Base-by-base conservation (phyloP, 2,797 vertebrate species). In the Tenualosa ilisha region DNA sequence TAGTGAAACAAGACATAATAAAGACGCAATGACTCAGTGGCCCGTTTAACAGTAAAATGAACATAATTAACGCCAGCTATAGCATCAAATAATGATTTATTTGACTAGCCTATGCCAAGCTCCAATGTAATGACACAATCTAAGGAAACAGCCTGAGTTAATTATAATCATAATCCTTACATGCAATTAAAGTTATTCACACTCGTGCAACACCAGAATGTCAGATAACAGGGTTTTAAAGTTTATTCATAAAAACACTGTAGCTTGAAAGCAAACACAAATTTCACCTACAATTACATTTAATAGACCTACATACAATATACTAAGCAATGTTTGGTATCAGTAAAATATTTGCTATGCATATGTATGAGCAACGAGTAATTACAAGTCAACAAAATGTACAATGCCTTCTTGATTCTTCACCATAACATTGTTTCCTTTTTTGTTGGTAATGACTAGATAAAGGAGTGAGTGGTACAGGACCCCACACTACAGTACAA, bases 381-480 rank as follows among this genome's bases (percentile, higher is more conserved):
- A 83, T 85, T 65, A 84, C 81, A 86, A 89, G 84, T 86, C 84
- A 82, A 85, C 72, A 83, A 22, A 81, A 86, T 88, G 37, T 89
- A 87, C 86, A 88, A 86, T 87, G 83, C 24, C 63, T 40, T 75
- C 68, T 40, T 75, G 31, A 31, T 72, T 13, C 12, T 37, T 75
- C 37, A 75, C 40, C 68, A 75, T 13, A 43, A 75, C 15, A 75
- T 75, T 15, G 37, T 75, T 75, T 20, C 31, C 84, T 63, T 83
- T 83, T 1, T 85, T 56, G 90, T 91, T 90, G 89, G 89, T 86
- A 91, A 90, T 81, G 82, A 87, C 17, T 31, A 84, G 82, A 59
- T 83, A 86, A 72, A 83, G 43, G 63, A 87, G 26, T 12, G 31
- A 20, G 24, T 86, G 31, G 1, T 59, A 86, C 24, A 40, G 81